Evolutionary conservation across 2,888 invertebrate genomes (phyloP).

Genomic region (Hartigia nigra): DNA sequence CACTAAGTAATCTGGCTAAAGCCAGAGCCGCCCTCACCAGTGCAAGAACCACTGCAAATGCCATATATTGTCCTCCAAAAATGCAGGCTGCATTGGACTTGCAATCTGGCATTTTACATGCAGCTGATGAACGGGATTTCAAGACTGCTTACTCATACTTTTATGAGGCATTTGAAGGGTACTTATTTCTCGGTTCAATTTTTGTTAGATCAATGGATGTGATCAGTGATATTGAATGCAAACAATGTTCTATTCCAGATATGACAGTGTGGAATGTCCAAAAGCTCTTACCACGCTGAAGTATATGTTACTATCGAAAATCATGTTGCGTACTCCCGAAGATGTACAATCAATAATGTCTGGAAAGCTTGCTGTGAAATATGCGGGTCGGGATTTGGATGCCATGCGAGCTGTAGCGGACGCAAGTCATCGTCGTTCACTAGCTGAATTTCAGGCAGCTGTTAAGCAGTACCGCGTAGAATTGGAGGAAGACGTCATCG

Average conservation of each 20-base stretch:
- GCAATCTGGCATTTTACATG: slow-evolving; percentile 98
- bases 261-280: slow-evolving; percentile 89
- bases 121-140: slow-evolving; percentile 99
- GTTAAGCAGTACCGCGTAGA: slow-evolving; percentile 88
- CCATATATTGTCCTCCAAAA: slow-evolving; percentile 98
- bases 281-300: slow-evolving; percentile 96
- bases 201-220: neutral
- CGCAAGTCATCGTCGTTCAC: slow-evolving; percentile 95
- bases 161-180: slow-evolving; percentile 99
- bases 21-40: slow-evolving; percentile 97
- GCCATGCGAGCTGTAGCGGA: slow-evolving; percentile 98
- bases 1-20: slow-evolving; percentile 95
- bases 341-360: slow-evolving; percentile 95
- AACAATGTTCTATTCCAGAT: slow-evolving; percentile 38
- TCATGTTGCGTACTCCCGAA: slow-evolving; percentile 96
- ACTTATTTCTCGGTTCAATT: slow-evolving; percentile 60
- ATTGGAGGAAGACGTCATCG: slow-evolving; percentile 95
- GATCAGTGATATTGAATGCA: neutral
- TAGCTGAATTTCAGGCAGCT: slow-evolving; percentile 95
- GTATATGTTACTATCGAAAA: slow-evolving; percentile 99
- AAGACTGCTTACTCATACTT: slow-evolving; percentile 99
- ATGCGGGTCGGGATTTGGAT: slow-evolving; percentile 94
- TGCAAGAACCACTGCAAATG: slow-evolving; percentile 99
- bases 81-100: slow-evolving; percentile 97
- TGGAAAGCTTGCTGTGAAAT: slow-evolving; percentile 96